Evolutionary conservation across 2,113 vertebrate genomes (phyloP), one percentile per base, ranked within the genome.

Genomic region (Megaceryle torquata): DNA sequence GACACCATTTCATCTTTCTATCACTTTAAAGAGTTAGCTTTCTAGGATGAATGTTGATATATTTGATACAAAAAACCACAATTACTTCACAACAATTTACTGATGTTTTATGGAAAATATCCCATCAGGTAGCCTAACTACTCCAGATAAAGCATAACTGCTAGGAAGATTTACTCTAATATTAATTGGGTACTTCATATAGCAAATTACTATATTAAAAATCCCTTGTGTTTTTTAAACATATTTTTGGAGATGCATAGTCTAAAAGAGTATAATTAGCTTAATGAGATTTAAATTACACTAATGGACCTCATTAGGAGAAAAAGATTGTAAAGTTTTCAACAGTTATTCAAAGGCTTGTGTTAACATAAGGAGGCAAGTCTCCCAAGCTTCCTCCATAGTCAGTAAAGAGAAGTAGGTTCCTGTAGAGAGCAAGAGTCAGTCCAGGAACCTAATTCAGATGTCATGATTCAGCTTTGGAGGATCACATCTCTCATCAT

Each of bases 231-330:
- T 90, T 96, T 96, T 91, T 94, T 54, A 92, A 93, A 88, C 64
- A 29, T 86, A 60, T 92, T 95, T 94, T 96, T 87, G 78, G 83
- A 92, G 56, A 83, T 64, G 29, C 2, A 2, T 75, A 74, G 26
- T 82, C 60, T 95, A 92, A 83, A 53, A 81, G 67, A 77, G 56
- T 92, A 81, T 86, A 93, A 91, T 94, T 92, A 94, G 56, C 80
- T 81, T 96, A 93, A 96, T 92, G 82, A 92, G 91, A 90, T 95
- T 90, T 90, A 90, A 92, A 94, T 93, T 95, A 78, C 83, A 71
- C 29, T 93, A 93, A 94, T 86, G 80, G 64, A 97, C 43, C 60
- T 94, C 88, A 93, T 94, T 88, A 93, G 60, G 54, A 88, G 56
- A 56, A 78, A 90, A 74, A 91, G 72, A 84, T 93, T 95, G 64